Conservation (phyloP, 2,113 vertebrate genomes). For the Mobula birostris region DNA sequence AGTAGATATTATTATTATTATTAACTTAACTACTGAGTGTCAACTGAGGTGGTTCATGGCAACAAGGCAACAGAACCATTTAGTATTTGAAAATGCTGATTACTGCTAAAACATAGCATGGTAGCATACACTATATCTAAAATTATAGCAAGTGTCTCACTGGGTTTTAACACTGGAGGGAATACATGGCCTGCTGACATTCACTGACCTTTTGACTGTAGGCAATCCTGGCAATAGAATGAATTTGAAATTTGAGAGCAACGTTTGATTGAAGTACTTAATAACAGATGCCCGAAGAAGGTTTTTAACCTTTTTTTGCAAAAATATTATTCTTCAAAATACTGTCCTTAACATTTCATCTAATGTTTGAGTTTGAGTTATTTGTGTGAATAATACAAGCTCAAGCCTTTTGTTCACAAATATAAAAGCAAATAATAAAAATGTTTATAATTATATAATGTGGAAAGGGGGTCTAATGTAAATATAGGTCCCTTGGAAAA, state of each 20-base stretch:
- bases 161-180: neutral
- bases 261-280: neutral
- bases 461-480: no score
- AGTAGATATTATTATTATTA: conserved; percentile 44
- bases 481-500: no score
- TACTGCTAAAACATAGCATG: neutral
- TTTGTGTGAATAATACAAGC: neutral
- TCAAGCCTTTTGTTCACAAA: no score
- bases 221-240: neutral
- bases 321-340: neutral
- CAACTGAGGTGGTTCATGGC: neutral
- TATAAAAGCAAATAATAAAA: no score
- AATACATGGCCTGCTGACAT: neutral
- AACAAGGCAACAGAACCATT: neutral
- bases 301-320: neutral
- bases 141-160: neutral
- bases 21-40: conserved; percentile 6
- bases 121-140: neutral
- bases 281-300: neutral
- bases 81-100: conserved; percentile 26
- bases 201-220: neutral
- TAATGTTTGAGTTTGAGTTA: neutral
- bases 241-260: neutral
- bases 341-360: neutral
- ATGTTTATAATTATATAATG: no score